Percentiles rank a stretch among this genome's conserved stretches.
phyloP scores from a whole-genome alignment of 2,797 vertebrate genomes.

The Lacerta agilis region DNA sequence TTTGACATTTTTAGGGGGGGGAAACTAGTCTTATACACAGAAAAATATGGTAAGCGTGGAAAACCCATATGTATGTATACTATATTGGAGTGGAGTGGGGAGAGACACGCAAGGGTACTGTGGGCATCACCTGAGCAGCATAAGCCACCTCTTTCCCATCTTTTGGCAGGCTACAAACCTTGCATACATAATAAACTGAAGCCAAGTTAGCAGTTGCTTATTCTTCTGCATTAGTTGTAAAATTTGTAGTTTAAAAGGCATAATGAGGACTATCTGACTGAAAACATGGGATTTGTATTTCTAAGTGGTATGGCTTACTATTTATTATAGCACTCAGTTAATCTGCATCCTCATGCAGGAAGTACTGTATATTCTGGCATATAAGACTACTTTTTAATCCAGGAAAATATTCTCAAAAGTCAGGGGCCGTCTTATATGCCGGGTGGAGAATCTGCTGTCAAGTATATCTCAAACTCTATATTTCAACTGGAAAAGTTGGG shows the following conservation, averaged over 20 bases:
- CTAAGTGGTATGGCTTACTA: not conserved
- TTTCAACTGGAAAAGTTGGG: too few relatives aligned
- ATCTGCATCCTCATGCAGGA: not conserved
- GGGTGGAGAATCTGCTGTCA: too few relatives aligned
- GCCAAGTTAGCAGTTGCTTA: not conserved
- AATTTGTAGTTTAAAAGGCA: not conserved
- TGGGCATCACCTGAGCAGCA: not conserved
- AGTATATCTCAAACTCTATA: too few relatives aligned
- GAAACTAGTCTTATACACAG: too few relatives aligned
- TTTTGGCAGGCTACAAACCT: not conserved
- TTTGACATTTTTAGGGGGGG: too few relatives aligned
- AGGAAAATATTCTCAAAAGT: too few relatives aligned
- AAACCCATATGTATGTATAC: not conserved
- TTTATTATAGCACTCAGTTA: not conserved
- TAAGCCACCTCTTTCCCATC: not conserved
- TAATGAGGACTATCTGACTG: not conserved
- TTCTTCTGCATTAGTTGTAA: not conserved
- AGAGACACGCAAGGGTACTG: not conserved
- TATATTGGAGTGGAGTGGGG: not conserved
- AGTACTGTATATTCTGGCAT: too few relatives aligned
- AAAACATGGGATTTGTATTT: not conserved
- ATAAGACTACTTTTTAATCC: too few relatives aligned
- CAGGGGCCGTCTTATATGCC: too few relatives aligned
- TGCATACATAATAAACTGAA: not conserved
- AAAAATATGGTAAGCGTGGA: not conserved